A percentile compares a stretch with the other conserved stretches of the same genome.
These are phyloP conservation scores for Rhopalosiphum maidis DNA, from an alignment of 1,140 invertebrate species.

Conservation along the genomic window DNA sequence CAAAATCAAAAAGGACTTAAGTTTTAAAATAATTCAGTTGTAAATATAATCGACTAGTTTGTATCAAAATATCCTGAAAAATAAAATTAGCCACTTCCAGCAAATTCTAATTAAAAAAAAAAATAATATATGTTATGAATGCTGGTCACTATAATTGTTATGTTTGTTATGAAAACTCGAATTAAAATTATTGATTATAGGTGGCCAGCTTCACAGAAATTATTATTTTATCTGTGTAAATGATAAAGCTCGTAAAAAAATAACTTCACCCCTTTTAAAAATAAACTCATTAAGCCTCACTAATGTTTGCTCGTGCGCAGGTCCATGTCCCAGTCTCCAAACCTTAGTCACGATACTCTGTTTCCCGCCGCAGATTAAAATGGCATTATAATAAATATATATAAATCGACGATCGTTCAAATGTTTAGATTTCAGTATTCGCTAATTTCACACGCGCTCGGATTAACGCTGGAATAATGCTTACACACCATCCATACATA, in stretches of 20 bases:
- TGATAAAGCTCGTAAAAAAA: not conserved
- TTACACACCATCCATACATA: not conserved
- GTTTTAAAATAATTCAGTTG: not conserved
- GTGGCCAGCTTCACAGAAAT: not conserved
- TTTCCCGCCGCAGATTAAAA: not conserved
- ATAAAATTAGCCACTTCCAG: no score
- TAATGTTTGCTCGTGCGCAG: not conserved
- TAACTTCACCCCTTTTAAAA: not conserved
- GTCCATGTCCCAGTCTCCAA: not conserved
- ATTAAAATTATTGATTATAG: no score
- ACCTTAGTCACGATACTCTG: not conserved
- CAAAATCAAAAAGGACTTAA: no score
- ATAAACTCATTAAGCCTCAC: not conserved
- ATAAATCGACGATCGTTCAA: not conserved
- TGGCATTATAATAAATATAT: not conserved
- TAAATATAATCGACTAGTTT: not conserved
- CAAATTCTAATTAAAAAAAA: no score
- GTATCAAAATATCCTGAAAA: no score
- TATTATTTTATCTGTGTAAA: not conserved
- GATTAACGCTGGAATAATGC: not conserved
- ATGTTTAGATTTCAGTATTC: not conserved
- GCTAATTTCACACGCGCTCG: not conserved
- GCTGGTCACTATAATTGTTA: no score
- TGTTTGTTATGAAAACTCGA: no score
- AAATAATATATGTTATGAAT: no score